Percentiles rank a stretch among this genome's conserved stretches.
These are phyloP conservation scores for Lithobates sylvaticus DNA, from an alignment of 2,797 vertebrate species.

Conservation along the genomic window DNA sequence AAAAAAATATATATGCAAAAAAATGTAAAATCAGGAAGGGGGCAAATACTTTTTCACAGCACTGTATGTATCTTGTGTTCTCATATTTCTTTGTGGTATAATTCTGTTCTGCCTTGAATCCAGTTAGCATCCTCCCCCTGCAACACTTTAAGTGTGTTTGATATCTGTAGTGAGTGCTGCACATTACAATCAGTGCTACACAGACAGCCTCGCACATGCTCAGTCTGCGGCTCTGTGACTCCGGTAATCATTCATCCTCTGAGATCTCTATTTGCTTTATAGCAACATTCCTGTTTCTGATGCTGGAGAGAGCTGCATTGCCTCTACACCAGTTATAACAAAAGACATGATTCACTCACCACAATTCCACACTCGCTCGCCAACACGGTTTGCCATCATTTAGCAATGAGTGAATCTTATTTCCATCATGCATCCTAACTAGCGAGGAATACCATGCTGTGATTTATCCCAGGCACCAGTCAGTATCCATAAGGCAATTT, in stretches of 20 bases:
- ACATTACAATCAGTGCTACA: constrained; percentile 64
- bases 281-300: constrained; percentile 62
- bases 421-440: constrained; percentile 26
- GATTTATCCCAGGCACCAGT: constrained; percentile 62
- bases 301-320: constrained; percentile 59
- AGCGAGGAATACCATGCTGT: not conserved
- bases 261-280: constrained; percentile 68
- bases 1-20: too few relatives aligned
- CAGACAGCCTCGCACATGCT: constrained; percentile 79
- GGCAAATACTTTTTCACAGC: too few relatives aligned
- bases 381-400: constrained; percentile 2
- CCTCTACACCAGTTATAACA: constrained; percentile 36
- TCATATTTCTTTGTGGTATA: not conserved
- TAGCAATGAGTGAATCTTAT: constrained; percentile 1
- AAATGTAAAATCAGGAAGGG: too few relatives aligned
- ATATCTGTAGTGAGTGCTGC: constrained; percentile 45
- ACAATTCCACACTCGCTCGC: not conserved
- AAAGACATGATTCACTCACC: constrained; percentile 40
- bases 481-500: constrained; percentile 61
- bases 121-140: not conserved
- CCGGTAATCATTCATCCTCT: constrained; percentile 67
- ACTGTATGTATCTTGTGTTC: not conserved
- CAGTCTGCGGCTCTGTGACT: constrained; percentile 65
- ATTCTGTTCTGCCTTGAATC: not conserved
- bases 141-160: constrained; percentile 9